Percentiles rank a stretch among this genome's conserved stretches.
Conservation (phyloP, 1,140 invertebrate species). For the Lucilia cuprina region DNA sequence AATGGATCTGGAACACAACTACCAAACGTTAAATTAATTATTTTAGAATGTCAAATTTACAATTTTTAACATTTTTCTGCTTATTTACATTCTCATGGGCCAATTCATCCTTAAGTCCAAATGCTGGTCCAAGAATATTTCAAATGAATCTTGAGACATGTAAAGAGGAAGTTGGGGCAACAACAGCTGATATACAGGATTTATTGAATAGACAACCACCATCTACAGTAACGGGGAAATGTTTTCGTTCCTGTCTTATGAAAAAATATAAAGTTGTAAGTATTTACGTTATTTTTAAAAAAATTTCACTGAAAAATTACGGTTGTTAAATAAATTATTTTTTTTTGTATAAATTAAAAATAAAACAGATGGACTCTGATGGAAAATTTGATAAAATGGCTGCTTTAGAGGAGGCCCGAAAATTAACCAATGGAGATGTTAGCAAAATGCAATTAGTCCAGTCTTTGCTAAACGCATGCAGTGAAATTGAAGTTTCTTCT, state of each 20-base stretch:
- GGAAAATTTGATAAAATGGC: neutral
- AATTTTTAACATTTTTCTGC: too few relatives aligned
- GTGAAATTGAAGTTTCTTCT: neutral
- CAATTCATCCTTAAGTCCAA: too few relatives aligned
- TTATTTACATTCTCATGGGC: too few relatives aligned
- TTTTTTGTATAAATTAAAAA: neutral
- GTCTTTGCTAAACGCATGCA: neutral
- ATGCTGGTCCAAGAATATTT: too few relatives aligned
- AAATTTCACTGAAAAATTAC: too few relatives aligned
- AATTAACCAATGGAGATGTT: neutral
- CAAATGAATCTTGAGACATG: neutral
- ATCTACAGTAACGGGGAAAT: neutral
- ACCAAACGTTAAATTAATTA: too few relatives aligned
- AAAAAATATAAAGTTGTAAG: constrained; percentile 18
- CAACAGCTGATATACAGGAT: neutral
- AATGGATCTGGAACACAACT: too few relatives aligned
- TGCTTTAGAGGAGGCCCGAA: neutral
- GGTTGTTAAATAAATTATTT: too few relatives aligned
- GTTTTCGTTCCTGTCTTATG: neutral
- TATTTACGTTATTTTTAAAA: too few relatives aligned
- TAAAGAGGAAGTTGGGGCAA: neutral
- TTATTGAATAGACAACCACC: neutral
- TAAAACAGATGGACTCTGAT: neutral
- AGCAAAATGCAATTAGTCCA: neutral
- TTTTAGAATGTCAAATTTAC: too few relatives aligned